A percentile compares a stretch with the other conserved stretches of the same genome.
Conservation (phyloP, 2,797 vertebrate species). For the Anguilla obscura region DNA sequence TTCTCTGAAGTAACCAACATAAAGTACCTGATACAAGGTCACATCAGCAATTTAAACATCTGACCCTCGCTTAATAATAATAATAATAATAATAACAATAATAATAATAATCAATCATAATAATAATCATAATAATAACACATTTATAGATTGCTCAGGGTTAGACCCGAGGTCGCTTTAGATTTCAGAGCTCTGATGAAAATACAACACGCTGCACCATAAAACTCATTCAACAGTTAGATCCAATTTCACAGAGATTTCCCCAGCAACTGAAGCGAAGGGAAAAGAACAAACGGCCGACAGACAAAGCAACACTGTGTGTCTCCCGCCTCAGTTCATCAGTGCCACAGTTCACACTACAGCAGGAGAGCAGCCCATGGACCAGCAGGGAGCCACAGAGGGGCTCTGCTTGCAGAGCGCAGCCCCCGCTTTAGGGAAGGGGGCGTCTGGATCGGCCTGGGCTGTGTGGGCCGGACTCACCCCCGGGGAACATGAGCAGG, state of each 20-base stretch:
- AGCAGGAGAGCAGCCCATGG: background rate
- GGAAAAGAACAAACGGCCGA: background rate
- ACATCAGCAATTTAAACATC: background rate
- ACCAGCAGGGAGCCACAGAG: background rate
- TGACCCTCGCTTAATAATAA: background rate
- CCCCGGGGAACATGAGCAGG: conserved; percentile 90
- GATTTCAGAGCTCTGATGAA: background rate
- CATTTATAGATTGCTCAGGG: too few species aligned
- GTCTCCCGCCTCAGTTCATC: background rate
- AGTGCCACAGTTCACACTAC: background rate
- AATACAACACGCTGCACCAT: background rate
- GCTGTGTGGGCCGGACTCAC: conserved; percentile 63
- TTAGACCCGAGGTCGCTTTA: too few species aligned
- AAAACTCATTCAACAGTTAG: background rate
- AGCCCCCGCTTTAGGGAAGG: background rate
- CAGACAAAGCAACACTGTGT: background rate
- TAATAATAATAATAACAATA: too few species aligned
- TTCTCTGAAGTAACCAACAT: background rate
- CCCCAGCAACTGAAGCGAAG: background rate
- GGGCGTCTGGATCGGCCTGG: too few species aligned
- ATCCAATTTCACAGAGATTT: background rate
- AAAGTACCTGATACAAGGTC: background rate
- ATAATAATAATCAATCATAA: too few species aligned
- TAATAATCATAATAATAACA: too few species aligned
- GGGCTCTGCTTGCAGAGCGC: too few species aligned